Conservation (phyloP, 1,140 invertebrate genomes). For the Batillaria attramentaria region DNA sequence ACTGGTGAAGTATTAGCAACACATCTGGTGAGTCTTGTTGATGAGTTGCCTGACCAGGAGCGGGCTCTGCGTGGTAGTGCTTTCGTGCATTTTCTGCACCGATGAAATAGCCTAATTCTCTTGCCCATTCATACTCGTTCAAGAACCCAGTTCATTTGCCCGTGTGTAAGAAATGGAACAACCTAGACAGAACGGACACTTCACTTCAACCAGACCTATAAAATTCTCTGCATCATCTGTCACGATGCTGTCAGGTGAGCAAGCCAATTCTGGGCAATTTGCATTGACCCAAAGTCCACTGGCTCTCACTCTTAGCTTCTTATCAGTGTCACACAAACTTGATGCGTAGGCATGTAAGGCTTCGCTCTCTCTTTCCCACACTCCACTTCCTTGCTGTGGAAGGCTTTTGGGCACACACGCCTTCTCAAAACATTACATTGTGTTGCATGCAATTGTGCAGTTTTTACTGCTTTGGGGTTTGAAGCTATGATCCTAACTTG, state of each 20-base stretch:
- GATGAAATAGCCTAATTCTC: no score
- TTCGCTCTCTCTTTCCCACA: neutral
- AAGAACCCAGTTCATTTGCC: no score
- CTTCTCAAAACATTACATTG: neutral
- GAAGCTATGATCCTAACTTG: neutral
- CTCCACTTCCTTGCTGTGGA: no score
- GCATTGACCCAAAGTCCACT: neutral
- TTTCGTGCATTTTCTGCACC: no score
- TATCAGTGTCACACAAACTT: neutral
- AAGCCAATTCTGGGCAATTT: neutral
- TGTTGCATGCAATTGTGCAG: no score
- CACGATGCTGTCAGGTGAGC: neutral
- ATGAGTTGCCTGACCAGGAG: no score
- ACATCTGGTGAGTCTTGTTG: no score
- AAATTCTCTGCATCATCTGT: neutral
- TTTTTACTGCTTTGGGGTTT: neutral
- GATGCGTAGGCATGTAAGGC: neutral
- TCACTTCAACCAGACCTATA: neutral
- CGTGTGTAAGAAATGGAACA: no score
- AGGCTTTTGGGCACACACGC: neutral
- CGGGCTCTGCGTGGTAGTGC: no score
- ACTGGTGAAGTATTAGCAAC: no score
- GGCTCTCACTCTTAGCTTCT: neutral
- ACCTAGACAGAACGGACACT: no score
- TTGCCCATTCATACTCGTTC: no score